Conservation (phyloP, 2,888 invertebrate species). For the Drosophila algonquin region DNA sequence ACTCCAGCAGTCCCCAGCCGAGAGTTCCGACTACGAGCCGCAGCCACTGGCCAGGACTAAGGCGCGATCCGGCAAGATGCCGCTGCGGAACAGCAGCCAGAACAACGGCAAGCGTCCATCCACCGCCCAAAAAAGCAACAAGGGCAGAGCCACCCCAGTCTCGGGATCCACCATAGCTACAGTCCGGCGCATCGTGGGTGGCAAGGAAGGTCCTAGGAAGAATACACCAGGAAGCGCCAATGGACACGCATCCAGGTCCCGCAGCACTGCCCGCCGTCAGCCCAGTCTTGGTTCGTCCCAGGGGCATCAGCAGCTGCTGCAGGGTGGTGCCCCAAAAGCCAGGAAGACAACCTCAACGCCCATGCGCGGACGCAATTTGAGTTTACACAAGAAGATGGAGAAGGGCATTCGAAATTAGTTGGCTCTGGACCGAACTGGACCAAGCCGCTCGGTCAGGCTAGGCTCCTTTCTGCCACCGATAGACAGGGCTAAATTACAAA, state of each 20-base stretch:
- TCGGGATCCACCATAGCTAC: fast-evolving
- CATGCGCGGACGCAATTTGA: slow-evolving; percentile 1
- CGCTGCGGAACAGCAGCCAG: slow-evolving; percentile 26
- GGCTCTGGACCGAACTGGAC: background rate
- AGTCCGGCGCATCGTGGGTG: background rate
- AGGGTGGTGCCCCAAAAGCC: background rate
- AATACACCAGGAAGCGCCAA: background rate
- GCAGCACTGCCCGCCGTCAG: slow-evolving; percentile 2
- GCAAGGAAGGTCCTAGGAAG: background rate
- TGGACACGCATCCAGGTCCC: slow-evolving; percentile 1
- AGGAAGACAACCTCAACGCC: slow-evolving; percentile 1
- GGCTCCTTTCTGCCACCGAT: background rate
- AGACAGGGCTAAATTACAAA: no score
- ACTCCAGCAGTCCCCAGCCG: slow-evolving; percentile 7
- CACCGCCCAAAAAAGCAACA: background rate
- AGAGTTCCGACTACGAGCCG: slow-evolving; percentile 10
- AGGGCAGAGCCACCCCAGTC: background rate
- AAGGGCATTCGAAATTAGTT: background rate
- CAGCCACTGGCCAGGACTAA: slow-evolving; percentile 18
- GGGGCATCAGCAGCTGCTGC: background rate
- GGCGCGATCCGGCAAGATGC: slow-evolving; percentile 12
- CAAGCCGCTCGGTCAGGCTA: no score
- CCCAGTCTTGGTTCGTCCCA: background rate
- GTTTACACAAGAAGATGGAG: background rate
- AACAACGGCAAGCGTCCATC: slow-evolving; percentile 18